Base-by-base conservation (phyloP, 2,888 invertebrate genomes). In the Odontomyia ornata region DNA sequence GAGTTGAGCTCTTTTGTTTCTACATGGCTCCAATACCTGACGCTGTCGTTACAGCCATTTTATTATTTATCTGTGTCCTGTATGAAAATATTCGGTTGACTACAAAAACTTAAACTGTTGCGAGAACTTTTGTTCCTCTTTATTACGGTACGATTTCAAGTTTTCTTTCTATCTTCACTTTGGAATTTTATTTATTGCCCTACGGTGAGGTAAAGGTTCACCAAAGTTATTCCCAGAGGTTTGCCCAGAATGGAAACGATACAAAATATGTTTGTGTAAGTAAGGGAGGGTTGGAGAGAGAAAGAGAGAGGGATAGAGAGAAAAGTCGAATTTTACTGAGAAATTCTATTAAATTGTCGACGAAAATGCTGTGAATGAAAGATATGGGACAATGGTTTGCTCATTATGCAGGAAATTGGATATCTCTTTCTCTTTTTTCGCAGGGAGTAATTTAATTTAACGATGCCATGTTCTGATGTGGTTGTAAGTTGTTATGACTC, bases 101-200 rank as follows among this genome's bases (percentile, higher is more conserved):
- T 36, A 9, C 36, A 36, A 36, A 36, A 36, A 36, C 36, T 36
- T 36, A 36, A 36, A 36, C 36, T 36, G 36, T 36, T 36, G 36
- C 9, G 5, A 36, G 36, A 36, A 36, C 36, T 36, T 36, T 36
- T 36, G 36, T 57, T 57, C 23, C 57, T 57, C 57, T 57, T 57
- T 57, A 57, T 57, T 57, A 57, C 21, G 57, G 52, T 18, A 57
- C 57, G 21, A 57, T 57, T 57, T 57, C 57, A 21, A 57, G 57
- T 57, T 57, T 57, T 57, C 23, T 23, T 23, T 23, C 23, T 57
- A 57, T 57, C 23, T 57, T 57, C 36, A 36, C 36, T 36, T 23
- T 18, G 57, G 57, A 57, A 57, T 57, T 57, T 57, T 57, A 57
- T 57, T 57, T 57, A 57, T 57, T 57, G 21, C 57, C 57, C 57